phyloP scores from a whole-genome alignment of 2,888 invertebrate genomes.

The Watsonalla cultraria region DNA sequence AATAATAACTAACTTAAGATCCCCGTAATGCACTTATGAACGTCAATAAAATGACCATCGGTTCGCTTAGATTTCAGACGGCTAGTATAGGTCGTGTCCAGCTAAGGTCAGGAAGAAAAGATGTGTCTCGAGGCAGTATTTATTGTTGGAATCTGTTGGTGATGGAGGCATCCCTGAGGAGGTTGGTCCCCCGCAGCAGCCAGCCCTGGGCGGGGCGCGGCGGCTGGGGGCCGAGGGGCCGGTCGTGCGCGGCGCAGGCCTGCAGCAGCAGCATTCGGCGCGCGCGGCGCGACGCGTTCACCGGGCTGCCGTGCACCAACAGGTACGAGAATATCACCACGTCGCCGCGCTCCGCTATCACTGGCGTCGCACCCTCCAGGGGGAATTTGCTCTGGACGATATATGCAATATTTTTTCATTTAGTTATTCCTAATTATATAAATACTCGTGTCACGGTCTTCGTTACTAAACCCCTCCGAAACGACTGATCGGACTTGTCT shows the following conservation, averaged over 20 bases:
- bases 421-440: too few species aligned
- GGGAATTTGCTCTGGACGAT: conserved; percentile 59
- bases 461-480: too few species aligned
- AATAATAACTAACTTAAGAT: too few species aligned
- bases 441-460: too few species aligned
- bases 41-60: too few species aligned
- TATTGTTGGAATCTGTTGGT: conserved; percentile 32
- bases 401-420: background rate
- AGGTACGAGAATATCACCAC: conserved; percentile 80
- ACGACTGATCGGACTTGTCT: too few species aligned
- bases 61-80: too few species aligned
- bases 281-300: conserved; percentile 61
- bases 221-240: conserved; percentile 57
- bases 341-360: conserved; percentile 74
- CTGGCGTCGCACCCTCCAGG: conserved; percentile 66
- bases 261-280: conserved; percentile 78
- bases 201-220: conserved; percentile 74
- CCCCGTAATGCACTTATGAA: too few species aligned
- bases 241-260: conserved; percentile 75
- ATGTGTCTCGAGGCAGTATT: background rate
- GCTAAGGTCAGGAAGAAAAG: too few species aligned
- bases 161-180: conserved; percentile 43
- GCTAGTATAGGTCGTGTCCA: too few species aligned
- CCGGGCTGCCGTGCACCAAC: conserved; percentile 77
- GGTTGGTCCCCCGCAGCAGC: conserved; percentile 73